Percentiles rank a stretch among this genome's conserved stretches.
Evolutionary conservation across 2,888 invertebrate genomes (phyloP).

Genomic region (Notocelia uddmanniana): DNA sequence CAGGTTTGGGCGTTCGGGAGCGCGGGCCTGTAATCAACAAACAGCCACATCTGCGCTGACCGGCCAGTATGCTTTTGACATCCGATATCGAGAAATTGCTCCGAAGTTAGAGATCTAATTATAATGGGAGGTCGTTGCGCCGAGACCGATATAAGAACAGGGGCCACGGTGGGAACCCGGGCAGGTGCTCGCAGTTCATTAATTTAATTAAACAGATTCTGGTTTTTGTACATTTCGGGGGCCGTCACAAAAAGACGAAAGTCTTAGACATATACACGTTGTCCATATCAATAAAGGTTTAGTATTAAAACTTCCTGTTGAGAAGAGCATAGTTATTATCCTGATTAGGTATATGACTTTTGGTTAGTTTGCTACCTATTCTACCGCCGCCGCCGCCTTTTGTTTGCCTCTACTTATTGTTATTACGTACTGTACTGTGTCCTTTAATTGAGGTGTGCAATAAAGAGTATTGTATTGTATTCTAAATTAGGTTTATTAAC

Average conservation of each 20-base stretch:
- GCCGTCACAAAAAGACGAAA: slow-evolving; percentile 9
- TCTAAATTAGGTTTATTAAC: neutral
- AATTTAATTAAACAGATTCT: slow-evolving; percentile 34
- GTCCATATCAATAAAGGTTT: slow-evolving; percentile 8
- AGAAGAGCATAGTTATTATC: neutral
- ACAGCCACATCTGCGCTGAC: neutral
- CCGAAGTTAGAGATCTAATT: neutral
- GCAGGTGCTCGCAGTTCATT: slow-evolving; percentile 30
- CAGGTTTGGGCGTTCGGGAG: slow-evolving; percentile 16
- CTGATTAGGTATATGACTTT: too few relatives aligned
- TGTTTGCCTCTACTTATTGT: too few relatives aligned
- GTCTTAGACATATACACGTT: neutral
- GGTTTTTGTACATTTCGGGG: slow-evolving; percentile 19
- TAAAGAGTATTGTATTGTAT: too few relatives aligned
- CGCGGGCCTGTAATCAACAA: neutral
- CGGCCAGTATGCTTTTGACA: neutral
- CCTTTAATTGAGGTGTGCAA: too few relatives aligned
- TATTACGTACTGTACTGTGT: too few relatives aligned
- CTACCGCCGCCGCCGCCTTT: too few relatives aligned
- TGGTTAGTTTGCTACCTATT: neutral
- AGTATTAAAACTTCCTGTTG: slow-evolving; percentile 8
- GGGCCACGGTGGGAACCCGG: slow-evolving; percentile 15
- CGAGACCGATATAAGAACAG: neutral
- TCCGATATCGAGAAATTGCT: neutral
- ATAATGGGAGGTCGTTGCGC: neutral